phyloP scores from a whole-genome alignment of 37 sponge, comb jelly and placozoan genomes.

The Mnemiopsis leidyi region DNA sequence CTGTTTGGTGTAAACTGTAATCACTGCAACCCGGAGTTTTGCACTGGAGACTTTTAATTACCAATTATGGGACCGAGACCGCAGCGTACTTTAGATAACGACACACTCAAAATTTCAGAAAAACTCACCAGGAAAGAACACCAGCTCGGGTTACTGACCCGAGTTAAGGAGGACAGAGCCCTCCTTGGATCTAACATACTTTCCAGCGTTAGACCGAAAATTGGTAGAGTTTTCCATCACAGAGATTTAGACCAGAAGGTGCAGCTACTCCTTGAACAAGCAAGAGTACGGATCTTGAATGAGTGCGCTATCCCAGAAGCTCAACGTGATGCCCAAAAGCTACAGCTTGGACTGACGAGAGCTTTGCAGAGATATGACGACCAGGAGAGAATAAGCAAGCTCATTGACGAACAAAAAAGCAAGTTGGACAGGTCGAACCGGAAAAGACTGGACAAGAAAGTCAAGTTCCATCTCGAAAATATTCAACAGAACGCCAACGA shows the following conservation, averaged over 20 bases:
- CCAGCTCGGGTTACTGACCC: neutral
- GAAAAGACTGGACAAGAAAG: neutral
- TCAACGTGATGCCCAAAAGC: neutral
- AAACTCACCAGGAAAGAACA: neutral
- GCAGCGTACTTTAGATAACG: too few species aligned
- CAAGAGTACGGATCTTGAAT: neutral
- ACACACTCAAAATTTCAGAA: neutral
- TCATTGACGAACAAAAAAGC: neutral
- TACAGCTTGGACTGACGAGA: neutral
- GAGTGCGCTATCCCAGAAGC: neutral
- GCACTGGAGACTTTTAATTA: too few species aligned
- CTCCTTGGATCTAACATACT: neutral
- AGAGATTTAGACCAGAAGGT: neutral
- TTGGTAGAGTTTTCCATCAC: neutral
- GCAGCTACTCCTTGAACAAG: neutral
- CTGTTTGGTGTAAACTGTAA: too few species aligned
- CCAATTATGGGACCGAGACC: too few species aligned
- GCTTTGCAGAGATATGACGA: neutral
- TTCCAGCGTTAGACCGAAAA: neutral
- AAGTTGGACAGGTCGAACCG: neutral
- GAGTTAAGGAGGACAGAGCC: neutral
- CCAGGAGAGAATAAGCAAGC: neutral
- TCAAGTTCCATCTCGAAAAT: neutral
- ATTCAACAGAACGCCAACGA: neutral
- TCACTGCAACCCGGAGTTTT: too few species aligned